Base-by-base conservation (phyloP, 2,888 invertebrate genomes). In the Brachylomia viminalis region DNA sequence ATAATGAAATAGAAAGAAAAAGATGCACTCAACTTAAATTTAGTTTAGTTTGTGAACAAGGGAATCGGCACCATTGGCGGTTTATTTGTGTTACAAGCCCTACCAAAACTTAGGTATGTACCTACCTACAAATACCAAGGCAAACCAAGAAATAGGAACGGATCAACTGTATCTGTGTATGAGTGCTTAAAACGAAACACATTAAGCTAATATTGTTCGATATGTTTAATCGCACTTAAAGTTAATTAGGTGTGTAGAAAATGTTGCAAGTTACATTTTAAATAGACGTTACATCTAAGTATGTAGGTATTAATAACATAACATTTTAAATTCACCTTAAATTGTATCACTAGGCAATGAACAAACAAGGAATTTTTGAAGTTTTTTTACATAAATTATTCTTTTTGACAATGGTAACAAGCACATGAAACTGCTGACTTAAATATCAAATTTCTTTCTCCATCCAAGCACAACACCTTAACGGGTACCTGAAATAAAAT, bases 371-470 rank as follows among this genome's bases (percentile, higher is more conserved):
- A 30, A 17, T n/a, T 71, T 45, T 64, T 11, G 15, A 66, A 47
- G 45, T 15, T 13, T 68, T 59, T 77, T 23, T 45, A 58, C 8
- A 58, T 10, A 56, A 62, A 38, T 80, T 91, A 96, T 89, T 98
- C 98, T 92, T 98, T 98, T 94, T 98, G 98, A 94, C 98, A 98
- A 92, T 98, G 98, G 91, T 98, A 98, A 93, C 99, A 99, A 54
- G 98, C 97, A 94, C 98, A 99, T 58, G 97, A 97, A 75, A 98
- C 97, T 7, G 99, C 98, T 23, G 98, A 98, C 93, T 98, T 98
- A 92, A 98, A 98, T 74, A 98, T 97, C 77, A 98, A 96, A 88
- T 98, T 98, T 88, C 98, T 97, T 86, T 98, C 97, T 45, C 98
- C 98, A 72, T 98, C 98, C 79, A 98, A 94, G 92, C 98, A 99